phyloP scores from a whole-genome alignment of 2,888 invertebrate species.

The Drosophila siamana region DNA sequence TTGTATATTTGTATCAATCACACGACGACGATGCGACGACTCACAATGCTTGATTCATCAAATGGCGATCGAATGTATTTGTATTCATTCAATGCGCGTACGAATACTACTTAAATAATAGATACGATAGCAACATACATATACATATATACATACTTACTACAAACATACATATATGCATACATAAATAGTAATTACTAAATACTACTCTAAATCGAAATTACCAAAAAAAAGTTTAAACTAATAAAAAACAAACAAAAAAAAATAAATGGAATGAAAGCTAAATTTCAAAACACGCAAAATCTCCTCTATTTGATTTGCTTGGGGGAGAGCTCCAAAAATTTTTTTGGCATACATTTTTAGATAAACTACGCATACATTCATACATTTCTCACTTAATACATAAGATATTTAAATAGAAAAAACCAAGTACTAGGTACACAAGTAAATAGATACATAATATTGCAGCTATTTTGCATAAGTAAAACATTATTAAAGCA shows the following conservation, averaged over 20 bases:
- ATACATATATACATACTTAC: constrained; percentile 39
- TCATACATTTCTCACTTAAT: constrained; percentile 40
- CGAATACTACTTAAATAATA: constrained; percentile 29
- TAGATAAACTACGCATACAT: constrained; percentile 43
- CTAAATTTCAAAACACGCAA: neutral
- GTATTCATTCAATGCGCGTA: constrained; percentile 21
- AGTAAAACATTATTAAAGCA: constrained; percentile 27
- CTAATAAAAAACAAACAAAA: constrained; percentile 6
- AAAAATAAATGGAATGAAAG: neutral
- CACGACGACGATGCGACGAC: constrained; percentile 13
- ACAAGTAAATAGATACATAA: constrained; percentile 37
- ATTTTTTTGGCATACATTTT: constrained; percentile 37
- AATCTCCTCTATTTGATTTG: constrained; percentile 17
- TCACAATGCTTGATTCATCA: constrained; percentile 34
- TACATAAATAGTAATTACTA: constrained; percentile 37
- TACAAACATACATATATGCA: constrained; percentile 33
- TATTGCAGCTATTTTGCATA: constrained; percentile 53
- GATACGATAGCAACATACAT: constrained; percentile 40
- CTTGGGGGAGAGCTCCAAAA: constrained; percentile 8
- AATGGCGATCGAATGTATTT: constrained; percentile 37
- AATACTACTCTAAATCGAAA: constrained; percentile 39
- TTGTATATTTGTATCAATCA: constrained; percentile 37
- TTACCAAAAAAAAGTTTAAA: constrained; percentile 26
- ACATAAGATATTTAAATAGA: constrained; percentile 45
- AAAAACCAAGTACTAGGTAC: constrained; percentile 47